Base-by-base conservation (phyloP, 2,888 invertebrate genomes). In the Drosophila mimetica region DNA sequence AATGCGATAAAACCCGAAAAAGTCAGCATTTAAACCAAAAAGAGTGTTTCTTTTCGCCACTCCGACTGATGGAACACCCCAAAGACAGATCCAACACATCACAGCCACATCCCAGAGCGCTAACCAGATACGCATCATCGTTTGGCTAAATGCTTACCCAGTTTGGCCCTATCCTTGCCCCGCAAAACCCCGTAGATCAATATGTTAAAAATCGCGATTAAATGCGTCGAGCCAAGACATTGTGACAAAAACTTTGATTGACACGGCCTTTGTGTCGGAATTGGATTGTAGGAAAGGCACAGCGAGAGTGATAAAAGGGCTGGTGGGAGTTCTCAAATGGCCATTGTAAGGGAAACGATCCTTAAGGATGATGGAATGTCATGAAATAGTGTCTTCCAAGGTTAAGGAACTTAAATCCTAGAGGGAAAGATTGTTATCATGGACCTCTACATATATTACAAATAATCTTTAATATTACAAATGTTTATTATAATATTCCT, bases 121-220 rank as follows among this genome's bases (percentile, higher is more conserved):
- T 69, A 30, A 41, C 71, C 72, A 71, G 86, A 83, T 83, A 83
- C 86, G 88, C 82, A 83, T 83, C 82, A 72, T 57, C 69, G 82
- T 83, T 83, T 83, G 82, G 87, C 86, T 83, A 83, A 83, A 83
- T 74, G 86, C 59, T 79, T 70, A 64, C 82, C 87, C 71, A 37
- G 63, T 78, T 81, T 78, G 72, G 82, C 37, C 60, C 57, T 28
- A 39, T 64, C 59, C 48, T 37, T 54, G 25, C 42, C 25, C 14
- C 34, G 22, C 25, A 16, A 39, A 39, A 14, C n/a, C n/a, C n/a
- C 52, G 42, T 55, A 71, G 85, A 85, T 85, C 88, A 77, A 76
- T 86, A 85, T 85, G 85, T 79, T 85, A 88, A 85, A 86, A 86
- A 88, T 58, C 48, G 74, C 77, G 85, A 85, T 85, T 81, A 85